phyloP scores from a whole-genome alignment of 2,888 invertebrate species.

The Sphinx pinastri region DNA sequence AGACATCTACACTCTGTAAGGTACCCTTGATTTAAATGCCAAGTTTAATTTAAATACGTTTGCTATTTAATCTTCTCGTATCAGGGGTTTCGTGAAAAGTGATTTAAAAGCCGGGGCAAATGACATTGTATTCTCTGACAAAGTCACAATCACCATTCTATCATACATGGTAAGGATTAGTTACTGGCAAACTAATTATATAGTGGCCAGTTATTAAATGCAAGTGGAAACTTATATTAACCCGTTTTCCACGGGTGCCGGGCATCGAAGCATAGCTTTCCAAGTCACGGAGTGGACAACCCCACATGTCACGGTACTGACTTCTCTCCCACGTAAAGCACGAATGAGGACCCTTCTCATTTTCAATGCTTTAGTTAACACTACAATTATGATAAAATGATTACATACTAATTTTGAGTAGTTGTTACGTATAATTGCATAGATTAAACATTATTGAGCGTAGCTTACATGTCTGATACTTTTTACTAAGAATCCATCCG shows the following conservation, averaged over 20 bases:
- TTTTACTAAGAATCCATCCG: constrained; percentile 3
- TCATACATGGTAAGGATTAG: neutral
- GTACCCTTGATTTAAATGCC: too few relatives aligned
- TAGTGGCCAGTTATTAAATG: constrained; percentile 26
- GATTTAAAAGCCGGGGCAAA: neutral
- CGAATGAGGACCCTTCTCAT: constrained; percentile 2
- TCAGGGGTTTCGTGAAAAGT: too few relatives aligned
- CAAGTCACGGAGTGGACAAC: constrained; percentile 77
- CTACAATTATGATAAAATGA: constrained; percentile 12
- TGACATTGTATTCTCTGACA: neutral
- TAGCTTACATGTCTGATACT: constrained; percentile 2
- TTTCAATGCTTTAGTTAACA: constrained; percentile 12
- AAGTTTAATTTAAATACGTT: too few relatives aligned
- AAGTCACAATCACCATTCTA: neutral
- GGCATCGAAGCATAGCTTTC: constrained; percentile 72
- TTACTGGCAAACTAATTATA: neutral
- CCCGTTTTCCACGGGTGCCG: constrained; percentile 62
- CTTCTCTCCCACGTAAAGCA: constrained; percentile 39
- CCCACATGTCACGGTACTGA: constrained; percentile 79
- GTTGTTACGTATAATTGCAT: neutral
- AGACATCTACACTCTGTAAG: too few relatives aligned
- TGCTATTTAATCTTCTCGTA: too few relatives aligned
- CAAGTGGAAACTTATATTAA: constrained; percentile 52
- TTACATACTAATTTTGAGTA: constrained; percentile 9
- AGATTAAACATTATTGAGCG: neutral